These are phyloP conservation scores for Drosophila orena DNA, from an alignment of 1,140 invertebrate genomes.

Conservation along the genomic window DNA sequence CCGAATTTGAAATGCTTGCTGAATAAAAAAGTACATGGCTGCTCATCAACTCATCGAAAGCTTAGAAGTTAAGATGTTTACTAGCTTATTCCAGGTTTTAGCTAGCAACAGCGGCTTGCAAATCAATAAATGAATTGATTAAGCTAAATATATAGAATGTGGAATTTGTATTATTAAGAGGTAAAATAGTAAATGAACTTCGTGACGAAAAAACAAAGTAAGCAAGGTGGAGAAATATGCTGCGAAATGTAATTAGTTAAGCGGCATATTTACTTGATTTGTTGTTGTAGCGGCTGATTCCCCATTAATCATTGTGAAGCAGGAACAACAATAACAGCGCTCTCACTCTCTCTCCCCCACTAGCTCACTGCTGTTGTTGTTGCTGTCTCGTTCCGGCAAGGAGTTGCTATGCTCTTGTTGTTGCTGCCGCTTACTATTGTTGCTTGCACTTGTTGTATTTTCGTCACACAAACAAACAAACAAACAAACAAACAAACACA, in stretches of 20 bases:
- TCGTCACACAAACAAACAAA: constrained; percentile 37
- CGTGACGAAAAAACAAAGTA: neutral
- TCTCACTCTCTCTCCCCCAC: neutral
- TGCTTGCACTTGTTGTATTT: constrained; percentile 69
- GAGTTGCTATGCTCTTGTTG: constrained; percentile 11
- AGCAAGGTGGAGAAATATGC: neutral
- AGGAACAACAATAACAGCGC: constrained; percentile 15
- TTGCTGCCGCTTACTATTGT: constrained; percentile 16
- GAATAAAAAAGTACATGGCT: too few relatives aligned
- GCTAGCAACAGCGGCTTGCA: too few relatives aligned
- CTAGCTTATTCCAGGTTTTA: too few relatives aligned
- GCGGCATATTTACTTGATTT: constrained; percentile 31
- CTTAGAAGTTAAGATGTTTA: neutral
- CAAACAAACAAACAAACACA: constrained; percentile 33
- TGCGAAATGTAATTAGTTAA: constrained; percentile 12
- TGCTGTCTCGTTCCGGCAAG: constrained; percentile 12
- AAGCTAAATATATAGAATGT: too few relatives aligned
- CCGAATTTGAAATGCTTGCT: too few relatives aligned
- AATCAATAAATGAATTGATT: too few relatives aligned
- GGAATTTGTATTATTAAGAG: too few relatives aligned
- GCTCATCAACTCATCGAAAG: too few relatives aligned
- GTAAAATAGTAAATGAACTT: too few relatives aligned
- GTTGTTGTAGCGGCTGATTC: constrained; percentile 1
- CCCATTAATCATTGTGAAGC: constrained; percentile 25
- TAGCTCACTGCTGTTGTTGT: constrained; percentile 13